Evolutionary conservation across 2,888 invertebrate species (phyloP), one percentile per base, ranked within the genome.

Genomic region (Antitype chi): DNA sequence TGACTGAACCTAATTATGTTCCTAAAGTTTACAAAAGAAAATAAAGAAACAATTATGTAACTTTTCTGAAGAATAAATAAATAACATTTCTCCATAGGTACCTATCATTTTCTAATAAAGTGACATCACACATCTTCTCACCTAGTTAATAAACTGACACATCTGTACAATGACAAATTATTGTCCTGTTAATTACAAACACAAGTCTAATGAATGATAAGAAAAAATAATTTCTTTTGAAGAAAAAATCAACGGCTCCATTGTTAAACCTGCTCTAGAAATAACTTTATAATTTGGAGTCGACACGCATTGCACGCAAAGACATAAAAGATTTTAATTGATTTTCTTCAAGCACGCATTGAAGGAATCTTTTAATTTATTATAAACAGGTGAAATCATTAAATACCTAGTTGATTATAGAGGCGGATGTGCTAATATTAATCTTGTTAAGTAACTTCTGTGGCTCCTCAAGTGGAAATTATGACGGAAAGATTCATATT

Each of bases 221-320:
- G 77, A 64, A 77, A 75, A 77, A 68, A 7, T 57, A 52, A 70
- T 80, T 69, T 74, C 28, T 72, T 47, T 67, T 57, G 52, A 52
- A 70, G 32, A 64, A 60, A 81, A 72, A 73, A 70, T n/a, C 8
- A 55, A 32, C 59, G 6, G 15, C 1, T 76, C 86, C 28, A 83
- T 85, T 85, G 84, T 85, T 76, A 38, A 11, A 55, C 23, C 17
- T 49, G 78, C n/a, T 59, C 43, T 43, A 52, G 67, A 71, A 69
- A 71, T 71, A 78, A 69, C 63, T 57, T 53, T 32, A 81, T 74
- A 78, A 78, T 71, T 74, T 74, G 60, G 32, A 69, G 9, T 43
- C 25, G 64, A 67, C 82, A 81, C 83, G 83, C 82, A 47, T 52
- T 52, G 78, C 83, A 74, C 85, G 82, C 70, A 8, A 57, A 43